phyloP scores from a whole-genome alignment of 53 echinoderm and acorn worm genomes.

The Zoroaster sp. region DNA sequence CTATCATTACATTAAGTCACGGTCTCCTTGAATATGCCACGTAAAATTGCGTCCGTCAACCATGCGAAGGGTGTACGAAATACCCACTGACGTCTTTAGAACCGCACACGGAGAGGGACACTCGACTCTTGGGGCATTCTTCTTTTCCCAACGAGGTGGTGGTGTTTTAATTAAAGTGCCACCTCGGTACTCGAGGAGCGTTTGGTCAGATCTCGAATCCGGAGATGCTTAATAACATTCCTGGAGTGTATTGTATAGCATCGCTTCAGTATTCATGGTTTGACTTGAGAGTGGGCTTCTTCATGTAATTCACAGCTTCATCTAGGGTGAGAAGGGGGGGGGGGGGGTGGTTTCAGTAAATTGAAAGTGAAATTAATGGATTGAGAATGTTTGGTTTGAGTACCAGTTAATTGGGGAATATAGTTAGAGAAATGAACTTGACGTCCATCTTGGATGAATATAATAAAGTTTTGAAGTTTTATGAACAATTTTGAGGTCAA shows the following conservation, averaged over 20 bases:
- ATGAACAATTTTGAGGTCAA: too few relatives aligned
- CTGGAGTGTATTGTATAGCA: slow-evolving; percentile 45
- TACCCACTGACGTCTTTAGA: slow-evolving; percentile 30
- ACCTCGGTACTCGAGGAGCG: slow-evolving; percentile 2
- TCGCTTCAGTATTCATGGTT: not conserved
- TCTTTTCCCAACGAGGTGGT: slow-evolving; percentile 17
- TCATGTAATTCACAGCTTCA: not conserved
- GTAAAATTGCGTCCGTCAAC: not conserved
- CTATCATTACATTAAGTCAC: not conserved
- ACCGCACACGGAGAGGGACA: not conserved
- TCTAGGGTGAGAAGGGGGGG: not conserved
- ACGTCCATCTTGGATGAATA: too few relatives aligned
- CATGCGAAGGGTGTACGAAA: not conserved
- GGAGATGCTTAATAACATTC: slow-evolving; percentile 51
- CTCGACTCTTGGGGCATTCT: slow-evolving; percentile 29
- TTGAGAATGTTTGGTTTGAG: too few relatives aligned
- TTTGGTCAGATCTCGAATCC: slow-evolving; percentile 30
- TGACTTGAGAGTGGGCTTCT: not conserved
- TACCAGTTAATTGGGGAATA: too few relatives aligned
- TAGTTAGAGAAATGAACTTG: too few relatives aligned
- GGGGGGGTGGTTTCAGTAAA: not conserved
- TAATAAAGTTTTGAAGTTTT: too few relatives aligned
- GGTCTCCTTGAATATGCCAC: not conserved
- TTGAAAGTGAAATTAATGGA: not conserved
- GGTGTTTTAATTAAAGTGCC: slow-evolving; percentile 46